Evolutionary conservation across 1,140 invertebrate genomes (phyloP), one percentile per base, ranked within the genome.

Genomic region (Drosophila neocordata): DNA sequence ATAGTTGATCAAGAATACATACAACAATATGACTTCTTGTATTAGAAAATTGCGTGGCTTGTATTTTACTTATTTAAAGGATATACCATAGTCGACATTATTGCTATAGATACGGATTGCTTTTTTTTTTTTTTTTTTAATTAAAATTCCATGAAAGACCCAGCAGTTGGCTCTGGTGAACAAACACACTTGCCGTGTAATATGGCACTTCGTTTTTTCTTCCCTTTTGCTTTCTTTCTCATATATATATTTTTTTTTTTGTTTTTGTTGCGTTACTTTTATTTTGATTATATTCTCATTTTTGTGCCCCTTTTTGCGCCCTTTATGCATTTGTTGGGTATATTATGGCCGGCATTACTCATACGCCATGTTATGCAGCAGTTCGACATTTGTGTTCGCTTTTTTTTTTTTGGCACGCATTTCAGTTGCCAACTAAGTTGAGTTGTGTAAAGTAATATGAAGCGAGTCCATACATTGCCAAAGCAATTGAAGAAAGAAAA

Each of bases 331-430:
- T 48, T 48, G 41, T 48, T 48, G 4, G 41, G 41, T 48, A 20
- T 48, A 20, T 20, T 48, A 48, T 48, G 41, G 15, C 41, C 41
- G 18, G 70, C 62, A 73, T 73, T 73, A 73, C 71, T 73, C 62
- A 73, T 73, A 73, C 71, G 71, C 70, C 71, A 27, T 72, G 71
- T 73, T 73, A 34, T 73, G 48, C 71, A 73, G 55, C 55, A 63
- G 62, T 57, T 48, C 11, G 9, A 2, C 15, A 11, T 48, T 20
- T 48, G 41, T 44, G 13, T 6, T 12, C 13, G 38, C 11, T 6
- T 38, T 4, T 38, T 48, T 12, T 13, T 64, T 64, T 52, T 64
- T 52, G 69, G 61, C 61, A 73, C 71, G 71, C 71, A 73, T 73
- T 73, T 59, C 31, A 35, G 69, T 73, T 73, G 44, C 53, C 35